Base-by-base conservation (phyloP, 2,888 invertebrate genomes). In the Mycalesis mineus region DNA sequence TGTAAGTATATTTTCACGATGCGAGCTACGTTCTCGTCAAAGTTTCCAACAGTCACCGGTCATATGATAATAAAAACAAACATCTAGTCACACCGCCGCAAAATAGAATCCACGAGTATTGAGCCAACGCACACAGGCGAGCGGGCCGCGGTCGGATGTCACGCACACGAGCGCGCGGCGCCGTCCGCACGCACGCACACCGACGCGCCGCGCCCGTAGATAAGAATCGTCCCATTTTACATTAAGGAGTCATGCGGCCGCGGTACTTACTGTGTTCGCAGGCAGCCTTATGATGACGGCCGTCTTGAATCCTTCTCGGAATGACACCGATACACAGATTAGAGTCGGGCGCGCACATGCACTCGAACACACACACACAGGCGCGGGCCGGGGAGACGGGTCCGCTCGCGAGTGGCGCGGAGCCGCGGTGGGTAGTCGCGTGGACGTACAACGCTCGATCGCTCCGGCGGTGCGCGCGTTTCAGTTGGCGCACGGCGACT, bases 21-120 rank as follows among this genome's bases (percentile, higher is more conserved):
- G 49, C 13, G 42, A 31, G 51, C 51, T 15, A 47, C 36, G 56
- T 57, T 61, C 57, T 41, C 33, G 54, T 60, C 41, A 62, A 64
- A 67, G 60, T 67, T 69, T 74, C 77, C 74, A 82, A 69, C 74
- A 79, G 76, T 78, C 77, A 73, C 75, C 78, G 78, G 82, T 84
- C 88, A 84, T 84, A 84, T 86, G 87, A 87, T 88, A 88, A 88
- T 88, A 88, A 88, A 88, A 88, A 88, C 88, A 89, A 88, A 88
- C 88, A 89, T 82, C 78, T 82, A 84, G 84, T 76, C 78, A 77
- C 81, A 81, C 77, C 72, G 80, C 77, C 83, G 82, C 85, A 85
- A 88, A 88, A 88, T 88, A 88, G 87, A 87, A 85, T 79, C 65
- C 59, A 69, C 73, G 78, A 88, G 80, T 87, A 88, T 87, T 80